These are phyloP conservation scores for Drosophila littoralis DNA, from an alignment of 1,140 invertebrate species.

Conservation along the genomic window DNA sequence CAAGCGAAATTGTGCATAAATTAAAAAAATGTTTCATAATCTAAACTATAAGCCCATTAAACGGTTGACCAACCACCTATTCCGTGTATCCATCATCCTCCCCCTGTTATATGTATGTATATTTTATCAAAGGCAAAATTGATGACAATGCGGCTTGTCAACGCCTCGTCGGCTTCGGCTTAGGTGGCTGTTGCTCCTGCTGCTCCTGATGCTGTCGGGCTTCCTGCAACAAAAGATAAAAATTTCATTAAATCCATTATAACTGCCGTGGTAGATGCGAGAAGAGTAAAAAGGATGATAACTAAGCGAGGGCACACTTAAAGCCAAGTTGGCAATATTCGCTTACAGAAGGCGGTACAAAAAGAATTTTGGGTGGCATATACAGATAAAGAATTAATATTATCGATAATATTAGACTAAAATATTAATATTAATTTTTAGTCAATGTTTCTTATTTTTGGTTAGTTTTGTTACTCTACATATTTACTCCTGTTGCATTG, in stretches of 20 bases:
- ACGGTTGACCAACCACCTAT: slow-evolving; percentile 47
- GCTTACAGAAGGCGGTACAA: slow-evolving; percentile 4
- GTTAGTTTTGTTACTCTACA: too few species aligned
- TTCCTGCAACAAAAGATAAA: slow-evolving; percentile 75
- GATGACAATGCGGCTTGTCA: slow-evolving; percentile 81
- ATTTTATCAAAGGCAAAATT: slow-evolving; percentile 67
- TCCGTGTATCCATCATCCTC: slow-evolving; percentile 32
- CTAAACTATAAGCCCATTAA: slow-evolving; percentile 73
- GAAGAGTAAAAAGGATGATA: slow-evolving; percentile 14
- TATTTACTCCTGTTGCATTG: too few species aligned
- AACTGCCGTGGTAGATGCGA: slow-evolving; percentile 59
- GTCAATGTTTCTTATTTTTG: too few species aligned
- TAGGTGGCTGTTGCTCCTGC: slow-evolving; percentile 20
- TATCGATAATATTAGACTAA: too few species aligned
- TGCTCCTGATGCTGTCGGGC: slow-evolving; percentile 25
- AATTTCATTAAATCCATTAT: slow-evolving; percentile 81
- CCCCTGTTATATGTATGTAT: slow-evolving; percentile 24
- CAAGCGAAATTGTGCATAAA: slow-evolving; percentile 75
- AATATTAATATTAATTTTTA: background rate
- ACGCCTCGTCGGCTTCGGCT: slow-evolving; percentile 51
- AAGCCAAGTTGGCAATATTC: slow-evolving; percentile 11
- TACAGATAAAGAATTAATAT: background rate
- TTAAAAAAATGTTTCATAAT: slow-evolving; percentile 68
- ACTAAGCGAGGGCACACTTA: slow-evolving; percentile 6
- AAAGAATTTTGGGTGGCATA: too few species aligned